Percentiles rank a stretch among this genome's conserved stretches.
Evolutionary conservation across 2,797 vertebrate species (phyloP).

Genomic region (Cryptoprocta ferox): DNA sequence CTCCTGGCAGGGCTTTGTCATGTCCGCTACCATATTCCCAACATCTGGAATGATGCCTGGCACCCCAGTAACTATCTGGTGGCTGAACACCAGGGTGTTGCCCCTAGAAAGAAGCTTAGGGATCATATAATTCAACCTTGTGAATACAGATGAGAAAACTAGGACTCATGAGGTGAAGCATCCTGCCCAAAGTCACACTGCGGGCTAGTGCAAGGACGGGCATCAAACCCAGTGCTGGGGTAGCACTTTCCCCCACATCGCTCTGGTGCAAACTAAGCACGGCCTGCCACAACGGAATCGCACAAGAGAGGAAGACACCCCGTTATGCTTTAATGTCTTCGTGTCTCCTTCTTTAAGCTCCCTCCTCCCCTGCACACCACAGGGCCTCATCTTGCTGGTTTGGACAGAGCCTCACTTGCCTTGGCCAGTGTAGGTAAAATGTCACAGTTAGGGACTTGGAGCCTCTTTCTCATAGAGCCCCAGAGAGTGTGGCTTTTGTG

Average conservation of each 20-base stretch:
- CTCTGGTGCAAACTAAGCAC: no score
- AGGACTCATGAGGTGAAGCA: background rate
- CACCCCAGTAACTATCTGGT: background rate
- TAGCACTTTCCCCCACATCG: fast-evolving
- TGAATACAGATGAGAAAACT: background rate
- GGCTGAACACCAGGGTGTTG: background rate
- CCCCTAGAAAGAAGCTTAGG: background rate
- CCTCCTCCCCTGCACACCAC: background rate
- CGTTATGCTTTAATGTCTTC: no score
- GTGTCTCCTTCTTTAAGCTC: background rate
- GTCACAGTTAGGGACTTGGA: background rate
- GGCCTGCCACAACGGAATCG: background rate
- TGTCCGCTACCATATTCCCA: background rate
- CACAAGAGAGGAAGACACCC: background rate
- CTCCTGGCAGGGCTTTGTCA: background rate
- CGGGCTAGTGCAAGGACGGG: background rate
- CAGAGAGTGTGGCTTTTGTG: constrained; percentile 81
- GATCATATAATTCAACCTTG: background rate
- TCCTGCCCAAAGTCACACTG: background rate
- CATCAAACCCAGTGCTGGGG: background rate
- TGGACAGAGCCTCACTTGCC: background rate
- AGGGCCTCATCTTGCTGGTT: background rate
- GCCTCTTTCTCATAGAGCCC: constrained; percentile 59
- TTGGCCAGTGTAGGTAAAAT: background rate
- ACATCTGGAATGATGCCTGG: background rate